Evolutionary conservation across 2,888 invertebrate species (phyloP).

Genomic region (Cosmopolites sordidus): DNA sequence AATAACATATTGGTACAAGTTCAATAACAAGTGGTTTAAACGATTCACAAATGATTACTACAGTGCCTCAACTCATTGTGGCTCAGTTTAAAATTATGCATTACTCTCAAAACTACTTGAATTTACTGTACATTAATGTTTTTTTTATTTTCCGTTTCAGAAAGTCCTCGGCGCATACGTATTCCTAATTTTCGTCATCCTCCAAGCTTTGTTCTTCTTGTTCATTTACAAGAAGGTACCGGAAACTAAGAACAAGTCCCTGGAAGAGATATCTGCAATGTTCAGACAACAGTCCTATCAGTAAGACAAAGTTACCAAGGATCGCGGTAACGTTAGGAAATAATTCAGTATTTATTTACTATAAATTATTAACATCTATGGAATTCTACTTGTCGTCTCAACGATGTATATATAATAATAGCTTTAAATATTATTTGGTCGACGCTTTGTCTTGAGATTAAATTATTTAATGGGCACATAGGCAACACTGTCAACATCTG

Average conservation of each 20-base stretch:
- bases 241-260: constrained; percentile 82
- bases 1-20: no score
- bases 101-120: no score
- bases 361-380: background rate
- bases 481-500: background rate
- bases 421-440: no score
- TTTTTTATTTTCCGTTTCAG: constrained; percentile 44
- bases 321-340: background rate
- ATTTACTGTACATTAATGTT: no score
- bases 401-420: background rate
- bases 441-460: no score
- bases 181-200: constrained; percentile 73
- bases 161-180: constrained; percentile 62
- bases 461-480: no score
- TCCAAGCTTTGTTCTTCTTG: constrained; percentile 67
- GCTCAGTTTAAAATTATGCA: no score
- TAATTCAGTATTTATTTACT: background rate
- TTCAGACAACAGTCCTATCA: constrained; percentile 68
- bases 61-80: no score
- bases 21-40: no score
- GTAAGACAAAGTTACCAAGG: constrained; percentile 38
- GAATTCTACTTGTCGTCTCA: background rate
- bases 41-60: no score
- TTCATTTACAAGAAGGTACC: constrained; percentile 84
- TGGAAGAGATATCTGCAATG: constrained; percentile 80